These are phyloP conservation scores for Bujurquina vittata DNA, from an alignment of 2,113 vertebrate genomes.

Conservation along the genomic window DNA sequence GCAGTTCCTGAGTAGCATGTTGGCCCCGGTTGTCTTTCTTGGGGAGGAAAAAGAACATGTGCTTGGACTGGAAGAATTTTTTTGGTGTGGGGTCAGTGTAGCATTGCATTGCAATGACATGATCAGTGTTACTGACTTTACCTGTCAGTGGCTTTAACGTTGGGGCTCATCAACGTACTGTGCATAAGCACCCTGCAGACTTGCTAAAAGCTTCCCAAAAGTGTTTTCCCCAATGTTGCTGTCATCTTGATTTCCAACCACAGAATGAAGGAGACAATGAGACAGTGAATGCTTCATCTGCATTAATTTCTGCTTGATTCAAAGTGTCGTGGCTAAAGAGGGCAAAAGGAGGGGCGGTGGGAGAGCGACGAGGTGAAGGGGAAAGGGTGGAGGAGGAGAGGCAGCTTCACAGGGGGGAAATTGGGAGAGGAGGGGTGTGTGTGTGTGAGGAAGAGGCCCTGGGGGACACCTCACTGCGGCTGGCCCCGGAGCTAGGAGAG, in stretches of 20 bases:
- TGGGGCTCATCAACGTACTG: neutral
- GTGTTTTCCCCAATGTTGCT: conserved; percentile 39
- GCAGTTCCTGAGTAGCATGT: neutral
- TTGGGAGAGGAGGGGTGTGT: neutral
- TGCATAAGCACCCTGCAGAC: conserved; percentile 46
- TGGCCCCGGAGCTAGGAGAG: conserved; percentile 47
- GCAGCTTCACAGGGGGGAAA: conserved; percentile 37
- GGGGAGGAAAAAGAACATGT: neutral
- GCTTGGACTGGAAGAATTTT: neutral
- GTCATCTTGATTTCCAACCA: conserved; percentile 58
- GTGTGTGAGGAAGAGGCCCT: conserved; percentile 34
- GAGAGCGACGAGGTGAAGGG: neutral
- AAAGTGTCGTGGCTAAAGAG: conserved; percentile 74
- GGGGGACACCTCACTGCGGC: conserved; percentile 34
- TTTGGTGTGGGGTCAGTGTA: neutral
- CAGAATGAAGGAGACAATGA: conserved; percentile 59
- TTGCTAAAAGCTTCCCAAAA: conserved; percentile 57
- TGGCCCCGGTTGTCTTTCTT: neutral
- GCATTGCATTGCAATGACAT: neutral
- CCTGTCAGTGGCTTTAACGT: neutral
- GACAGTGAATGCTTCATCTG: conserved; percentile 72
- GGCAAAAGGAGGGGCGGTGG: conserved; percentile 66
- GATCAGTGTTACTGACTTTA: conserved; percentile 4
- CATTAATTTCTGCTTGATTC: conserved; percentile 74
- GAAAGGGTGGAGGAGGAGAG: conserved; percentile 13